Conservation (phyloP, 2,113 vertebrate species). For the Pseudopipra pipra region DNA sequence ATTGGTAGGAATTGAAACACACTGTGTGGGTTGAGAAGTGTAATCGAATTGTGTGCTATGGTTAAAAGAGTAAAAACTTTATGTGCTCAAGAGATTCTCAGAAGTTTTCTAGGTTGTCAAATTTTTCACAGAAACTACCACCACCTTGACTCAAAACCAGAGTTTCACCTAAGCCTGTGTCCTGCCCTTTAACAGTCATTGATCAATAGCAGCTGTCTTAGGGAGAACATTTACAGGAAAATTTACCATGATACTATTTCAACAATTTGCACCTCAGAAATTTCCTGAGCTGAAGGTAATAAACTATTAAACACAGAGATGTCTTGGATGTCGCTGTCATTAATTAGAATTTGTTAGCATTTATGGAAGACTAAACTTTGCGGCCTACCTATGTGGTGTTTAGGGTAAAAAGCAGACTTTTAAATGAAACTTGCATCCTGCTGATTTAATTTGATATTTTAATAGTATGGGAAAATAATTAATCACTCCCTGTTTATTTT, state of each 20-base stretch:
- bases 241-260: neutral
- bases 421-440: neutral
- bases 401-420: neutral
- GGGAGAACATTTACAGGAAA: neutral
- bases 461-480: neutral
- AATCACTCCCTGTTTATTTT: neutral
- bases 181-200: neutral
- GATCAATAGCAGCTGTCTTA: neutral
- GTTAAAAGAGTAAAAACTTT: neutral
- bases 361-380: neutral
- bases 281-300: neutral
- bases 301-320: neutral
- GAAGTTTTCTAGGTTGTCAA: neutral
- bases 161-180: neutral
- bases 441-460: neutral
- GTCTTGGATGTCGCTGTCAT: neutral
- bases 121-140: neutral
- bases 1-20: neutral
- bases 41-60: neutral
- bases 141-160: neutral
- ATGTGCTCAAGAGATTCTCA: neutral
- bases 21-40: neutral
- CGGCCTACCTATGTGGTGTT: neutral
- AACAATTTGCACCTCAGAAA: neutral
- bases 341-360: neutral